phyloP scores from a whole-genome alignment of 30 jellyfish, hydroid and myxozoan genomes.

The Catostylus mosaicus region DNA sequence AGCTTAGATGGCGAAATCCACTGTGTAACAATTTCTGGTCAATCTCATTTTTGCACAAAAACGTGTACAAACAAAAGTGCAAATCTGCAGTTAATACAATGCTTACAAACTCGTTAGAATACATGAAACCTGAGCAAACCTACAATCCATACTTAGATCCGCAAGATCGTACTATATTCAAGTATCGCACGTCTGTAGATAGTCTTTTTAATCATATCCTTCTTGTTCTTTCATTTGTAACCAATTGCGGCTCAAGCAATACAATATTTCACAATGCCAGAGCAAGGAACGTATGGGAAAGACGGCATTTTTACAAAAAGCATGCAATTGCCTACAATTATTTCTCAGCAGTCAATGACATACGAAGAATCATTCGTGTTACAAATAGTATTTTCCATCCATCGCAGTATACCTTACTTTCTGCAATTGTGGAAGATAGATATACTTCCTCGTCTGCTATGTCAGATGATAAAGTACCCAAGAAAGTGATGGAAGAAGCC shows the following conservation, averaged over 20 bases:
- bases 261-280: conserved; percentile 1
- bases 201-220: conserved; percentile 37
- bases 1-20: neutral
- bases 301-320: neutral
- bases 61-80: neutral
- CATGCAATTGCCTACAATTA: conserved; percentile 9
- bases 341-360: conserved; percentile 35
- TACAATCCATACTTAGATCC: conserved; percentile 31
- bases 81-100: neutral
- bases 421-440: conserved; percentile 28
- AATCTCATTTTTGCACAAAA: neutral
- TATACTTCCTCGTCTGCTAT: conserved; percentile 13
- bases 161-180: conserved; percentile 28
- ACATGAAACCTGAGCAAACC: neutral
- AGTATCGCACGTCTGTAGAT: conserved; percentile 29
- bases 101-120: neutral
- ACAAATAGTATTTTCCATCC: conserved; percentile 12
- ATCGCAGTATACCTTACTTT: conserved; percentile 34
- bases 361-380: neutral
- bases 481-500: neutral
- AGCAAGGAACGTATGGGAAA: neutral
- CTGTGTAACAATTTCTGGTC: neutral
- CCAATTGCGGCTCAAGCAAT: conserved; percentile 57
- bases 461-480: neutral
- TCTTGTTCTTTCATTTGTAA: conserved; percentile 28